Evolutionary conservation across 2,888 invertebrate species (phyloP).

Genomic region (Brassicogethes aeneus): DNA sequence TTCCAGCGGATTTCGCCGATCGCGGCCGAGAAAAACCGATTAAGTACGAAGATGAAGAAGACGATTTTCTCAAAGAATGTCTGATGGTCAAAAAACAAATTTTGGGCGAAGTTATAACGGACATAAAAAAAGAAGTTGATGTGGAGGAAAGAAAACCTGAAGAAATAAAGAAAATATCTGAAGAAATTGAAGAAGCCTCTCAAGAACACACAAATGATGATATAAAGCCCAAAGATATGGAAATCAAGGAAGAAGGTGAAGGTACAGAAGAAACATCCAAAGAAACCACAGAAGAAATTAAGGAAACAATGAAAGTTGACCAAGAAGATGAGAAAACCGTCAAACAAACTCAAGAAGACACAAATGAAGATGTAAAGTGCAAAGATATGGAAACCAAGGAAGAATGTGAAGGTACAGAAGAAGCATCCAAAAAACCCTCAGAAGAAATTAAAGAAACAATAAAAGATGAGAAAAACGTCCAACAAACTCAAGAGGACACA

Average conservation of each 20-base stretch:
- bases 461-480: too few species aligned
- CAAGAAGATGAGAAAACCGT: slow-evolving; percentile 3
- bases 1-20: slow-evolving; percentile 19
- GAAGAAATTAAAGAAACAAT: background rate
- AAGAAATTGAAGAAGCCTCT: background rate
- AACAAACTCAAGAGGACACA: background rate
- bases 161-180: background rate
- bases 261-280: too few species aligned
- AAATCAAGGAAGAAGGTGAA: background rate
- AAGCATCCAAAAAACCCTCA: background rate
- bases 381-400: too few species aligned
- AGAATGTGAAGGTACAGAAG: background rate
- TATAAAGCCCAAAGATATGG: background rate
- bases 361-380: too few species aligned
- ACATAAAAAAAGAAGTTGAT: background rate
- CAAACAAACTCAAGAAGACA: too few species aligned
- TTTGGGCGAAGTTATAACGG: slow-evolving; percentile 4
- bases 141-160: background rate
- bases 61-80: slow-evolving; percentile 24
- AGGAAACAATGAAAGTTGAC: background rate
- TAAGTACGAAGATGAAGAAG: slow-evolving; percentile 2
- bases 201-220: background rate
- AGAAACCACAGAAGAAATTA: slow-evolving; percentile 1
- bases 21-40: background rate
- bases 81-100: slow-evolving; percentile 15